Percentiles rank a stretch among this genome's conserved stretches.
phyloP scores from a whole-genome alignment of 1,140 invertebrate genomes.

The Drosophila micromelanica region DNA sequence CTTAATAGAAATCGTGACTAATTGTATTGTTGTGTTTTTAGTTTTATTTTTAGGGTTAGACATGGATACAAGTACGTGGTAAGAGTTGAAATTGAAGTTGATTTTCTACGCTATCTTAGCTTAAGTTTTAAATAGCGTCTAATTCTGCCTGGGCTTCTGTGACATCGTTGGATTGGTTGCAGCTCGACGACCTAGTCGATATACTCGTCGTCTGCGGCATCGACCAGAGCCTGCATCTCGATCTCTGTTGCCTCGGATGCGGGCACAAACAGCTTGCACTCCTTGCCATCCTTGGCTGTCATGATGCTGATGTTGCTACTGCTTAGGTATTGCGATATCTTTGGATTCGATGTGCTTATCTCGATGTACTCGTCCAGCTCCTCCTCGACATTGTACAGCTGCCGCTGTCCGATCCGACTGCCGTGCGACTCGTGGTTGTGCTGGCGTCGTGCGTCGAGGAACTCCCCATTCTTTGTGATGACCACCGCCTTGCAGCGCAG shows the following conservation, averaged over 20 bases:
- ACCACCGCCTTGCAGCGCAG: slow-evolving; percentile 76
- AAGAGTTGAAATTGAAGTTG: neutral
- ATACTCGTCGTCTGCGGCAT: slow-evolving; percentile 44
- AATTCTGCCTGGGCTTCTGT: slow-evolving; percentile 42
- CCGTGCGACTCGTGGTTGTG: slow-evolving; percentile 71
- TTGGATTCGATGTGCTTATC: slow-evolving; percentile 68
- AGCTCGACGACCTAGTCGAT: slow-evolving; percentile 42
- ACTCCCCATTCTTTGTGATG: slow-evolving; percentile 66
- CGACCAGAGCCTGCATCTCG: slow-evolving; percentile 64
- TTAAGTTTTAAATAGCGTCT: slow-evolving; percentile 14
- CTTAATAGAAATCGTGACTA: slow-evolving; percentile 6
- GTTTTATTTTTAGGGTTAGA: slow-evolving; percentile 1
- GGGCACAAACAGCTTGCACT: slow-evolving; percentile 71
- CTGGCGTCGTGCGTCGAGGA: slow-evolving; percentile 56
- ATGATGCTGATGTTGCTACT: slow-evolving; percentile 76
- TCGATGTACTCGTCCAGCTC: slow-evolving; percentile 78
- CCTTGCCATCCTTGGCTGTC: slow-evolving; percentile 73
- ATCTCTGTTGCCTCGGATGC: slow-evolving; percentile 71
- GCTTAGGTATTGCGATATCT: slow-evolving; percentile 70
- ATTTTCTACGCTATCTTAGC: neutral
- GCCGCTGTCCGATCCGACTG: slow-evolving; percentile 59
- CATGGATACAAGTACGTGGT: slow-evolving; percentile 1
- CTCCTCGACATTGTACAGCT: slow-evolving; percentile 68
- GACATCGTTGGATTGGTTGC: slow-evolving; percentile 32
- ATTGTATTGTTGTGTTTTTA: slow-evolving; percentile 3